Base-by-base conservation (phyloP, 2,113 vertebrate genomes). In the Hoplias malabaricus region DNA sequence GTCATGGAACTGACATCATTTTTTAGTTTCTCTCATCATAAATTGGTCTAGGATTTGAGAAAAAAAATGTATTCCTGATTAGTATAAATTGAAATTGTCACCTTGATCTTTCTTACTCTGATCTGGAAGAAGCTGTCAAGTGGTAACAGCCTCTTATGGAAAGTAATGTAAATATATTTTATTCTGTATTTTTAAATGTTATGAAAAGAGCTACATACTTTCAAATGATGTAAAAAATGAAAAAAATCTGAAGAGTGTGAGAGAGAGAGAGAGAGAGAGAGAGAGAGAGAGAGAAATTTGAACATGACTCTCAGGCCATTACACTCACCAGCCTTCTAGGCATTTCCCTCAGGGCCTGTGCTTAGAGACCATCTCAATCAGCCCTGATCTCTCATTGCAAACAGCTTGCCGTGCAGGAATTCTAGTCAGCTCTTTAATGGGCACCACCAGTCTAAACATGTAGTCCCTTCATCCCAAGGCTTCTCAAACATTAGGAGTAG, bases 391-490 rank as follows among this genome's bases (percentile, higher is more conserved):
- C 78, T 84, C 27, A 75, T 25, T 79, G 77, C 33, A 82, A 74
- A 82, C 77, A 69, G 79, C 77, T 84, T 77, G 81, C 80, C 57
- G 74, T 73, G 29, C 70, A 73, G 33, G 77, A 86, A 85, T 85
- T 75, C 57, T 76, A n/a, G 81, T 65, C 75, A 87, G 85, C 86
- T 84, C 25, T 84, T 80, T 84, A 69, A 74, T 68, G 69, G 79
- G 72, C 84, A 90, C 87, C 89, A 89, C 87, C 81, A 84, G 78
- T 81, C 78, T 57, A 86, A 85, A 80, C 78, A 87, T 74, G 80
- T 86, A 14, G 74, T 62, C 59, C 29, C 50, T 53, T 71, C 19
- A 70, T 75, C 56, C 69, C 21, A 21, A 25, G 40, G 33, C 69
- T 50, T 66, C 40, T n/a, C 46, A 23, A 68, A 66, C 61, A 73